These are phyloP conservation scores for Rhopalosiphum padi DNA, from an alignment of 1,140 invertebrate genomes.

Conservation along the genomic window DNA sequence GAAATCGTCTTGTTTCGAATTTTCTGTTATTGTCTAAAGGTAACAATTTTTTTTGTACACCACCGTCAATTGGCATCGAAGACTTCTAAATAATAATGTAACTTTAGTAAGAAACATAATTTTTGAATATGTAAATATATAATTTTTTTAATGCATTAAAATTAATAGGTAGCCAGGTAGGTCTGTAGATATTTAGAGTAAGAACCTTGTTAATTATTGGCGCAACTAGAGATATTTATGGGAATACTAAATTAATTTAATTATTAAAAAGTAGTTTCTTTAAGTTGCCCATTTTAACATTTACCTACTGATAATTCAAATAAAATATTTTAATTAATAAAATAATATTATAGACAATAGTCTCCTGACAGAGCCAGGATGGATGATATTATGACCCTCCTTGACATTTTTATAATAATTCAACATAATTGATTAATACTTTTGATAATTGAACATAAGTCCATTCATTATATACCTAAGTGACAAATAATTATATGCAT, in stretches of 20 bases:
- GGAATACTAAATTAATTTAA: not conserved
- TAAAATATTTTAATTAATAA: too few relatives aligned
- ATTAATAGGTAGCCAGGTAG: not conserved
- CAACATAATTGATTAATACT: not conserved
- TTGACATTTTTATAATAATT: too few relatives aligned
- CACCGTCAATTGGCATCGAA: not conserved
- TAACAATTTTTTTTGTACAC: constrained; percentile 52
- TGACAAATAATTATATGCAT: not conserved
- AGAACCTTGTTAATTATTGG: not conserved
- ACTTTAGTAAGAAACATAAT: not conserved
- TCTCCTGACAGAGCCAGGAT: too few relatives aligned
- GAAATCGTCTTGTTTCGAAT: constrained; percentile 60
- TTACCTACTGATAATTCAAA: too few relatives aligned
- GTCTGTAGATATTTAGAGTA: not conserved
- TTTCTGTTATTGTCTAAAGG: constrained; percentile 48
- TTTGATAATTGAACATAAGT: too few relatives aligned
- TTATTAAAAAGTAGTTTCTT: too few relatives aligned
- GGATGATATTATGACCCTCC: too few relatives aligned
- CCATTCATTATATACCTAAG: too few relatives aligned
- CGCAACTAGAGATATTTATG: not conserved
- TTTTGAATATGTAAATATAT: not conserved
- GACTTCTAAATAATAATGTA: constrained; percentile 11
- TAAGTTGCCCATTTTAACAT: too few relatives aligned
- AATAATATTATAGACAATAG: too few relatives aligned
- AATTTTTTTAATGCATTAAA: not conserved